Conservation (phyloP, 2,888 invertebrate genomes). For the Lasioglossum marginatum region DNA sequence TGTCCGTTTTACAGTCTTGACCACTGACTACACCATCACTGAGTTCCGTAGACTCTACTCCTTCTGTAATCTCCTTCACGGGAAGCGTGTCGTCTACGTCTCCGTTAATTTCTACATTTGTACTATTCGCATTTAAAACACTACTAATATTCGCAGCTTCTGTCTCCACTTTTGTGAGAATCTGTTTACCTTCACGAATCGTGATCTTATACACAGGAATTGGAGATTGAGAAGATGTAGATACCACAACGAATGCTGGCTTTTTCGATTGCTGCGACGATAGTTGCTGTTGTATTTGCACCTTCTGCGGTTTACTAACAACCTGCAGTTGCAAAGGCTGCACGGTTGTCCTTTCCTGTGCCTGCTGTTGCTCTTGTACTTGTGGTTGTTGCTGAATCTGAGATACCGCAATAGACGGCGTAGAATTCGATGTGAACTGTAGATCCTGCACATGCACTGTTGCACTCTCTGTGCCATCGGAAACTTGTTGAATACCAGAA, state of each 20-base stretch:
- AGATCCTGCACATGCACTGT: conserved; percentile 74
- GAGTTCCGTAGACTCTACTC: conserved; percentile 64
- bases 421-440: conserved; percentile 60
- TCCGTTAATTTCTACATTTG: conserved; percentile 74
- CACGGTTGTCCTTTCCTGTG: conserved; percentile 57
- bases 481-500: conserved; percentile 60
- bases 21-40: conserved; percentile 68
- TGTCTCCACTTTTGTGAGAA: conserved; percentile 87
- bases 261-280: conserved; percentile 69
- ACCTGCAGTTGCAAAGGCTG: conserved; percentile 73
- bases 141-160: conserved; percentile 79
- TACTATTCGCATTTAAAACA: conserved; percentile 72
- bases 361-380: conserved; percentile 59
- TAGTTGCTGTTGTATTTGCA: conserved; percentile 67
- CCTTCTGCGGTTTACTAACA: conserved; percentile 67
- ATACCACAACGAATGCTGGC: conserved; percentile 77
- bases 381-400: conserved; percentile 61
- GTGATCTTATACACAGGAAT: conserved; percentile 87
- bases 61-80: conserved; percentile 75
- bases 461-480: conserved; percentile 55
- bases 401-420: conserved; percentile 48
- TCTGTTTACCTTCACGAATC: conserved; percentile 90
- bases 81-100: conserved; percentile 66
- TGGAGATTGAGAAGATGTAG: conserved; percentile 72
- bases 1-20: conserved; percentile 56